phyloP scores from a whole-genome alignment of 2,888 invertebrate genomes.

The Galerucella nymphaeae region DNA sequence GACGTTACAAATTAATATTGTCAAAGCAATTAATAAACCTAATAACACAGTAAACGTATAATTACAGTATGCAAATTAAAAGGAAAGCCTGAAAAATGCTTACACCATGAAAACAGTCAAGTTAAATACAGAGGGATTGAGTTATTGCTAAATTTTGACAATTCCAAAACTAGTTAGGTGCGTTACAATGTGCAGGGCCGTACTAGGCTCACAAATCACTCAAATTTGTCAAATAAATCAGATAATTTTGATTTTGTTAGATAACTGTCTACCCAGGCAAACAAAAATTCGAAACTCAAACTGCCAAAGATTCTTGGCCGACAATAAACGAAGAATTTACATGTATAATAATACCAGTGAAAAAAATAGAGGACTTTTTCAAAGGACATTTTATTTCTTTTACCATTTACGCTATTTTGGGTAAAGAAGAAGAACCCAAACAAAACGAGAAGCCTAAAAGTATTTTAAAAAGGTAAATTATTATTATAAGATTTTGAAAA shows the following conservation, averaged over 20 bases:
- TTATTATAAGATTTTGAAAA: neutral
- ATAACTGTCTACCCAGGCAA: slow-evolving; percentile 82
- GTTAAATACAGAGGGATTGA: too few relatives aligned
- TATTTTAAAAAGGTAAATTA: slow-evolving; percentile 43
- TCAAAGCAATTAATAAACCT: neutral
- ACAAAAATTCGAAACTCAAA: slow-evolving; percentile 79
- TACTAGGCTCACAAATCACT: too few relatives aligned
- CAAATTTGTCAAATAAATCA: neutral
- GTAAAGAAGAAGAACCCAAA: slow-evolving; percentile 66
- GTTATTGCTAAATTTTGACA: too few relatives aligned
- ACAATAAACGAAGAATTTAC: slow-evolving; percentile 83
- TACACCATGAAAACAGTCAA: too few relatives aligned
- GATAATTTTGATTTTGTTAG: slow-evolving; percentile 62
- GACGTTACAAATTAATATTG: slow-evolving; percentile 12
- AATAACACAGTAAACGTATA: neutral
- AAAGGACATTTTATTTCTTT: slow-evolving; percentile 76
- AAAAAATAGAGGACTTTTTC: slow-evolving; percentile 70
- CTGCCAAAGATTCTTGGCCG: slow-evolving; percentile 82
- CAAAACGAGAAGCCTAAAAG: slow-evolving; percentile 46
- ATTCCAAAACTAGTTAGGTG: too few relatives aligned
- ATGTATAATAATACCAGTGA: slow-evolving; percentile 71
- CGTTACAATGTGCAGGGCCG: too few relatives aligned
- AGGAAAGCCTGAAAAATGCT: too few relatives aligned
- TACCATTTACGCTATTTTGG: slow-evolving; percentile 76
- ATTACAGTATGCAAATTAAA: neutral